Percentiles rank a stretch among this genome's conserved stretches.
Conservation (phyloP, 2,888 invertebrate genomes). For the Eustalomyia histrio region DNA sequence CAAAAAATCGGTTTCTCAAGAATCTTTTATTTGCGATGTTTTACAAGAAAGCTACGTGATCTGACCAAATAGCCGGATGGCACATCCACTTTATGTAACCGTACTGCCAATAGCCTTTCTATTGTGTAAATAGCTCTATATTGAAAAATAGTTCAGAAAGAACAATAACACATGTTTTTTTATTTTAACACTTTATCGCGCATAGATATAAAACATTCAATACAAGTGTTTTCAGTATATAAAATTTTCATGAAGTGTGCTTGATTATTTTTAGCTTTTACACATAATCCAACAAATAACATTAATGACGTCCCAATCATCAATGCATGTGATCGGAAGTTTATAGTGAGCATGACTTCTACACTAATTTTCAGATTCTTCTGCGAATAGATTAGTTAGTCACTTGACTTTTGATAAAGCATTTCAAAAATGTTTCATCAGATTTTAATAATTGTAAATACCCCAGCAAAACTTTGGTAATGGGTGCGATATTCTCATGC, state of each 20-base stretch:
- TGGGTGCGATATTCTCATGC: too few relatives aligned
- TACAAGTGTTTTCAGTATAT: background rate
- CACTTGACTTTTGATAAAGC: constrained; percentile 34
- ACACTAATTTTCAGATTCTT: background rate
- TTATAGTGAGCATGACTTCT: background rate
- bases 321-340: background rate
- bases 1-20: too few relatives aligned
- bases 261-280: background rate
- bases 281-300: background rate
- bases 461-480: background rate
- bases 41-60: too few relatives aligned
- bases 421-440: constrained; percentile 5
- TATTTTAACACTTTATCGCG: background rate
- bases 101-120: too few relatives aligned
- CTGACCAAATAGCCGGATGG: too few relatives aligned
- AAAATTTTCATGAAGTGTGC: background rate
- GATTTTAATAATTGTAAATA: background rate
- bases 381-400: constrained; percentile 45
- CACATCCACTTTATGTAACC: too few relatives aligned
- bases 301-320: background rate
- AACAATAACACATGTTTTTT: background rate
- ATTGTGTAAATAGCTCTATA: too few relatives aligned
- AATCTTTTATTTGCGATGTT: too few relatives aligned
- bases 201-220: background rate
- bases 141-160: too few relatives aligned